phyloP scores from a whole-genome alignment of 2,888 invertebrate species.

The Dioctria rufipes region DNA sequence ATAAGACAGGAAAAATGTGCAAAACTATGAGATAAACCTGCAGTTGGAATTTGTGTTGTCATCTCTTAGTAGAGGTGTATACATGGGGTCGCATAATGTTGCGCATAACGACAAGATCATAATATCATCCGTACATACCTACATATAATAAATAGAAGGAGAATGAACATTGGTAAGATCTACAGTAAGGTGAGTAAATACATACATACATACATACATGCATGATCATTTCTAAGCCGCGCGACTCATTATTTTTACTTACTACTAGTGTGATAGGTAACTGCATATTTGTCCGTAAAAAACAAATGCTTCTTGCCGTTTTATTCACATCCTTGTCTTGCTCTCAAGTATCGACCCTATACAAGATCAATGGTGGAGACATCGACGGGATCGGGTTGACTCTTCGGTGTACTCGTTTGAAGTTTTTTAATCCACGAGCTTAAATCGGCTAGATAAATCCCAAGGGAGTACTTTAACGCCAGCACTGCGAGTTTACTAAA shows the following conservation, averaged over 20 bases:
- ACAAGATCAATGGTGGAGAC: neutral
- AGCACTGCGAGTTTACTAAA: neutral
- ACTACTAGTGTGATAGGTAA: conserved; percentile 23
- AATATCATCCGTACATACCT: no score
- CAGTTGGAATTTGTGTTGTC: conserved; percentile 39
- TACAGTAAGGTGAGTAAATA: neutral
- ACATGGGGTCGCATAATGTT: conserved; percentile 28
- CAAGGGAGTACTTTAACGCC: conserved; percentile 13
- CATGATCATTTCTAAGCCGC: conserved; percentile 23
- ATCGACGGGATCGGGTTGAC: conserved; percentile 13
- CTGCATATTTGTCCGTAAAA: conserved; percentile 45
- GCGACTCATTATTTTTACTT: conserved; percentile 29
- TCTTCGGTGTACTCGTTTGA: conserved; percentile 29
- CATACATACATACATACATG: neutral
- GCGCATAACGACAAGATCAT: conserved; percentile 9
- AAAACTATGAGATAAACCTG: conserved; percentile 27
- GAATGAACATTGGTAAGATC: conserved; percentile 19
- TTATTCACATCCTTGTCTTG: conserved; percentile 47
- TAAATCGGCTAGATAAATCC: conserved; percentile 31
- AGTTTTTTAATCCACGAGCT: conserved; percentile 40
- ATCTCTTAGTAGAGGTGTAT: conserved; percentile 1
- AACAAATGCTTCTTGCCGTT: conserved; percentile 31
- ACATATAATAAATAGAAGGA: conserved; percentile 8
- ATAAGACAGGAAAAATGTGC: conserved; percentile 3
- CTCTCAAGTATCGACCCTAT: conserved; percentile 26